These are phyloP conservation scores for Sesamia inferens DNA, from an alignment of 2,888 invertebrate species.

Conservation along the genomic window DNA sequence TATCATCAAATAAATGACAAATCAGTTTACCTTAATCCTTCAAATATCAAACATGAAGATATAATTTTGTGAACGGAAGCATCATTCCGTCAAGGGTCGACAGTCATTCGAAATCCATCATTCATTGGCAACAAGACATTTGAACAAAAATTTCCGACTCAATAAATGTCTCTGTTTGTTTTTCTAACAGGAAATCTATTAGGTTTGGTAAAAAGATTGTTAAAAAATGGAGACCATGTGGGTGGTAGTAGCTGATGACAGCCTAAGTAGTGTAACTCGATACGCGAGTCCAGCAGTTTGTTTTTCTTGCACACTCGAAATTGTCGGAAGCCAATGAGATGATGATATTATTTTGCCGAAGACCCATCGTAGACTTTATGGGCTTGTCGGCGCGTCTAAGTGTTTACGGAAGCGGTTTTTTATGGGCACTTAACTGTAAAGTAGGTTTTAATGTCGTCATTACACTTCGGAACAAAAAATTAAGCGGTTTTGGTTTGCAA, in stretches of 20 bases:
- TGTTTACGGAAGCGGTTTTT: slow-evolving; percentile 64
- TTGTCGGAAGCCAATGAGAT: slow-evolving; percentile 82
- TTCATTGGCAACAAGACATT: slow-evolving; percentile 86
- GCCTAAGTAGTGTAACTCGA: slow-evolving; percentile 88
- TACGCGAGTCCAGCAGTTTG: slow-evolving; percentile 83
- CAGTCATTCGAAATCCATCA: slow-evolving; percentile 87
- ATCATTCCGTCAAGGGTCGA: slow-evolving; percentile 77
- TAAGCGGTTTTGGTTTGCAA: slow-evolving; percentile 39
- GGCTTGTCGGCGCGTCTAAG: slow-evolving; percentile 46
- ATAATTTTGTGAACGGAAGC: slow-evolving; percentile 79
- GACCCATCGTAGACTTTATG: slow-evolving; percentile 66
- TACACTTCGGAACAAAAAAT: slow-evolving; percentile 39
- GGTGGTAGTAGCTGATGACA: slow-evolving; percentile 88
- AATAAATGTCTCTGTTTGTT: slow-evolving; percentile 88
- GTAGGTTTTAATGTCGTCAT: slow-evolving; percentile 45
- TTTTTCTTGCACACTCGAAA: slow-evolving; percentile 83
- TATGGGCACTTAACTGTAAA: slow-evolving; percentile 55
- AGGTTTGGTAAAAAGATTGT: slow-evolving; percentile 82
- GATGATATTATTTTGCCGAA: slow-evolving; percentile 81
- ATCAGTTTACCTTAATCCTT: slow-evolving; percentile 43
- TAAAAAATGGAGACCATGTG: slow-evolving; percentile 83
- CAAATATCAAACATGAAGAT: slow-evolving; percentile 43
- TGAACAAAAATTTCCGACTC: slow-evolving; percentile 83
- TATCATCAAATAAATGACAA: slow-evolving; percentile 54
- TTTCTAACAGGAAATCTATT: slow-evolving; percentile 89